Conservation (phyloP, 2,113 vertebrate genomes). For the Ascaphus truei region DNA sequence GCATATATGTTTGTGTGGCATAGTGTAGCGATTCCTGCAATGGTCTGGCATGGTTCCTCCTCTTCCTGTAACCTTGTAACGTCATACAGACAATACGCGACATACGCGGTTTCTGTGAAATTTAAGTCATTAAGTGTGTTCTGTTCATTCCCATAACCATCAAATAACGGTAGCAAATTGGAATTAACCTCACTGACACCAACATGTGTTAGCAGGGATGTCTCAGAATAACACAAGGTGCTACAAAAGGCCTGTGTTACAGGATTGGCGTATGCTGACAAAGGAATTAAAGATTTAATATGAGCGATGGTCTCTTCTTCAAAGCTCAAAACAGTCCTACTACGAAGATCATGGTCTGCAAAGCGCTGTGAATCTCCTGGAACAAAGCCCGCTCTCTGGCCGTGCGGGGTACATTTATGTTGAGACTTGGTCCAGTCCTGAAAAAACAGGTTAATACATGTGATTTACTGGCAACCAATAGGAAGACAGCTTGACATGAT, state of each 20-base stretch:
- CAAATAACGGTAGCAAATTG: not conserved
- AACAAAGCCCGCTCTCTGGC: not conserved
- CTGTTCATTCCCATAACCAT: not conserved
- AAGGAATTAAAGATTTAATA: not conserved
- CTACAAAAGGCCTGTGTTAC: not conserved
- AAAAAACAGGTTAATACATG: not conserved
- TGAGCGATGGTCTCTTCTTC: not conserved
- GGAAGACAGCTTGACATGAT: too few relatives aligned
- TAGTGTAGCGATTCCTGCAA: too few relatives aligned
- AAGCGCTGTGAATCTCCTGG: too few relatives aligned
- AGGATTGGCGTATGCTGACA: not conserved
- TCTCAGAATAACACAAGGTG: too few relatives aligned
- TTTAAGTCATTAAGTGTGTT: not conserved
- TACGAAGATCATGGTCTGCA: not conserved
- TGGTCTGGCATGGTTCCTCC: too few relatives aligned
- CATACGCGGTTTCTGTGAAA: not conserved
- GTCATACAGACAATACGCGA: too few relatives aligned
- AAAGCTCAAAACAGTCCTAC: not conserved
- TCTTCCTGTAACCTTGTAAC: too few relatives aligned
- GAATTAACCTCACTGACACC: not conserved
- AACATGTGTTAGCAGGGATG: not conserved
- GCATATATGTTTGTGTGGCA: too few relatives aligned
- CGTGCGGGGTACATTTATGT: not conserved
- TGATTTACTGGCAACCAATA: too few relatives aligned
- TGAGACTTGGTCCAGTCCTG: constrained; percentile 8